A percentile compares a stretch with the other conserved stretches of the same genome.
phyloP scores from a whole-genome alignment of 2,888 invertebrate genomes.

The Lasioglossum figueresi region DNA sequence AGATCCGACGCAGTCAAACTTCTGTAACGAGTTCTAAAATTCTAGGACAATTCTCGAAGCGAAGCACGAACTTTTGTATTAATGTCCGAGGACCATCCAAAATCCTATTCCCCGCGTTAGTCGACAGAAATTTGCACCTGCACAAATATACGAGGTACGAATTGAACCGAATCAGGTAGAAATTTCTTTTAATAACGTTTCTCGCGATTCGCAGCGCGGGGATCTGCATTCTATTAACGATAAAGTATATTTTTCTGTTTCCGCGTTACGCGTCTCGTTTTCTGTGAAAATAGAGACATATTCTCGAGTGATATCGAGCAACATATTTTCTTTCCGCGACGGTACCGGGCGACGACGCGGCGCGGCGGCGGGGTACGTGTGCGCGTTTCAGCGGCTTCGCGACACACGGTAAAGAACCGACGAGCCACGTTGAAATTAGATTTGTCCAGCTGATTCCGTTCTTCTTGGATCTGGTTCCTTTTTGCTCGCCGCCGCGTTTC shows the following conservation, averaged over 20 bases:
- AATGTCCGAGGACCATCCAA: neutral
- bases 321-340: neutral
- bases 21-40: neutral
- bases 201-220: neutral
- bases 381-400: neutral
- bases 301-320: neutral
- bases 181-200: neutral
- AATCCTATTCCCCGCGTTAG: neutral
- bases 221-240: neutral
- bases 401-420: constrained; percentile 29
- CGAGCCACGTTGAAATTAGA: constrained; percentile 20
- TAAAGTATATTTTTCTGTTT: neutral
- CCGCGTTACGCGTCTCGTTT: neutral
- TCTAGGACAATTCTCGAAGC: neutral
- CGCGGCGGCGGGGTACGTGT: neutral
- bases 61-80: neutral
- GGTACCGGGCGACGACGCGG: neutral
- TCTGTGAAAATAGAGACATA: neutral
- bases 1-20: neutral
- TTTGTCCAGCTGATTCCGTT: constrained; percentile 49
- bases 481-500: constrained; percentile 35
- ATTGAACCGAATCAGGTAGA: neutral
- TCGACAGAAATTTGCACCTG: neutral
- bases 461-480: constrained; percentile 22
- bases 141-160: neutral